Evolutionary conservation across 2,888 invertebrate species (phyloP), one percentile per base, ranked within the genome.

Genomic region (Meghimatium bilineatum): DNA sequence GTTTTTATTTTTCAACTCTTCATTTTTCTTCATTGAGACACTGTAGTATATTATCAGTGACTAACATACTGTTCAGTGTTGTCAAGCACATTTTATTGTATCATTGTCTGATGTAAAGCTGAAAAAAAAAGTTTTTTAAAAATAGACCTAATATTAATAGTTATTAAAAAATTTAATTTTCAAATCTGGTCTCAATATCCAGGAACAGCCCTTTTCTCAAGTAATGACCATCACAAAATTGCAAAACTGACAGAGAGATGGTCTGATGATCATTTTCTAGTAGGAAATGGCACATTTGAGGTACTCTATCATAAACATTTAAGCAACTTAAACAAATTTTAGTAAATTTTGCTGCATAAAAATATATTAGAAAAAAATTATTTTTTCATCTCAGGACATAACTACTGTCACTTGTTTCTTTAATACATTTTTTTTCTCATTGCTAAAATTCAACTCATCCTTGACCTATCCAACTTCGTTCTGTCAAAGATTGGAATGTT

Each of bases 141-240:
- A n/a, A n/a, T n/a, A 63, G 12, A 6, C 26, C 14, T 2, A 63
- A n/a, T 63, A 8, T n/a, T 23, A 6, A 63, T 26, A 63, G n/a
- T 12, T 63, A 26, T n/a, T 10, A 63, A 5, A 8, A n/a, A n/a
- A n/a, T 63, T n/a, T 63, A 10, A n/a, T n/a, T 63, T 63, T 23
- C n/a, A 63, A 32, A 29, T 69, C 38, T 38, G 6, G 2, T 80
- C 60, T 34, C 23, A 38, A 34, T 74, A 34, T 82, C 1, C 84
- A 91, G 91, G 88, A 74, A 85, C 89, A 29, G 89, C 88, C n/a
- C 85, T 91, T 56, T 91, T 89, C 85, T 90, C 90, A 23, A 84
- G 86, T 12, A 85, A 87, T 77, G 89, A 90, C 83, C 32, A 67
- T 36, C 74, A 49, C 56, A 80, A 76, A 38, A 60, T 72, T 20